A percentile compares a stretch with the other conserved stretches of the same genome.
These are phyloP conservation scores for Idaea straminata DNA, from an alignment of 2,888 invertebrate genomes.

Conservation along the genomic window DNA sequence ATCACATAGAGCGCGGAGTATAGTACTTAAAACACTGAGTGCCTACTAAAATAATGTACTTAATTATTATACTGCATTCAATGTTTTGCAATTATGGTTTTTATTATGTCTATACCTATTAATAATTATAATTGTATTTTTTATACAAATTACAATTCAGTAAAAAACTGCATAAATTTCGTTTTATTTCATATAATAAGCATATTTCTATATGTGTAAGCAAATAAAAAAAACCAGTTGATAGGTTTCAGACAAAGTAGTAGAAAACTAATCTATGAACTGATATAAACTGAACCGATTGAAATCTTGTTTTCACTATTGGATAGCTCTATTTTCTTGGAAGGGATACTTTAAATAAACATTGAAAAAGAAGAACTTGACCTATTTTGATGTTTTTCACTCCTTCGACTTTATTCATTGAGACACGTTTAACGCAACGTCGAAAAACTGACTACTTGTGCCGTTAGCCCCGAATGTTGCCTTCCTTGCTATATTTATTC, in stretches of 20 bases:
- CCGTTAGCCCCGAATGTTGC: no score
- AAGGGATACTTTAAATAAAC: no score
- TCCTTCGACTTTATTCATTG: no score
- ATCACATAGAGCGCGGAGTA: neutral
- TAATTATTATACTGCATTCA: slow-evolving; percentile 54
- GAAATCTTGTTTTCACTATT: neutral
- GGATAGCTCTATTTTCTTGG: neutral
- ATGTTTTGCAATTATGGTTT: slow-evolving; percentile 57
- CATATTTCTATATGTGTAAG: neutral
- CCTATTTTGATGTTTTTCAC: no score
- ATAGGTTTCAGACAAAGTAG: neutral
- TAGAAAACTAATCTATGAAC: neutral
- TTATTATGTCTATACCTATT: slow-evolving; percentile 65
- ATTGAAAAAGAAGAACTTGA: no score
- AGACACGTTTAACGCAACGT: no score
- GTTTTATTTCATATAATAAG: slow-evolving; percentile 41
- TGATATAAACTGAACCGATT: neutral
- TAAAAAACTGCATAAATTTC: slow-evolving; percentile 37
- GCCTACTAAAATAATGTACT: slow-evolving; percentile 61
- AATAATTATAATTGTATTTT: slow-evolving; percentile 74
- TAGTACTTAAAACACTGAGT: slow-evolving; percentile 40
- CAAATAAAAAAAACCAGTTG: neutral
- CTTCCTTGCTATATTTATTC: no score
- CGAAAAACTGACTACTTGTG: no score
- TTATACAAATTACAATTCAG: slow-evolving; percentile 69